phyloP scores from a whole-genome alignment of 1,140 invertebrate species.

The Drosophila asahinai region DNA sequence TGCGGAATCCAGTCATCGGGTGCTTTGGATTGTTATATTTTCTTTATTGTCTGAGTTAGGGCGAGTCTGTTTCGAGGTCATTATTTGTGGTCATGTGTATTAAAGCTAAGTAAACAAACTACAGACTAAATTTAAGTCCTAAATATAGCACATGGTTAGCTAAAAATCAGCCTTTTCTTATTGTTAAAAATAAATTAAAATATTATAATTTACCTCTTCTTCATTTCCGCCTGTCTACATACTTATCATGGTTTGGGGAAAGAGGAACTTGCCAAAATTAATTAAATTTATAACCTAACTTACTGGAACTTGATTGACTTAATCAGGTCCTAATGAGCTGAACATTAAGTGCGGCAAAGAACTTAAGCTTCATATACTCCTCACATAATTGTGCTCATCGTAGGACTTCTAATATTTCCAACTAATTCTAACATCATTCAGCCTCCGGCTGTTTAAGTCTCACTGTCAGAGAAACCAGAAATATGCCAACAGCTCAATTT shows the following conservation, averaged over 20 bases:
- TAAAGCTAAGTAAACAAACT: not conserved
- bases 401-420: constrained; percentile 4
- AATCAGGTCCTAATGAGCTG: not conserved
- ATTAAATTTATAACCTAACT: not conserved
- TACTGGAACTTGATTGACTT: not conserved
- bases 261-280: not conserved
- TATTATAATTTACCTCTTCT: not conserved
- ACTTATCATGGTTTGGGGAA: not conserved
- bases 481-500: constrained; percentile 30
- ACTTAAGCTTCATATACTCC: constrained; percentile 10
- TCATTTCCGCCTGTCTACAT: too few species aligned
- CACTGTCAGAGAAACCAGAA: constrained; percentile 14
- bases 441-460: not conserved
- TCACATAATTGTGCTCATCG: not conserved
- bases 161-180: not conserved
- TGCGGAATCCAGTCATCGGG: constrained; percentile 9
- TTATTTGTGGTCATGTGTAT: not conserved
- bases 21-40: not conserved
- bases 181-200: not conserved
- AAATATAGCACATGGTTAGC: not conserved
- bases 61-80: not conserved
- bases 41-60: not conserved
- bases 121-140: not conserved
- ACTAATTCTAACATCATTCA: constrained; percentile 35
- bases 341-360: not conserved